Evolutionary conservation across 1,140 invertebrate species (phyloP), one percentile per base, ranked within the genome.

Genomic region (Archivesica marissinica): DNA sequence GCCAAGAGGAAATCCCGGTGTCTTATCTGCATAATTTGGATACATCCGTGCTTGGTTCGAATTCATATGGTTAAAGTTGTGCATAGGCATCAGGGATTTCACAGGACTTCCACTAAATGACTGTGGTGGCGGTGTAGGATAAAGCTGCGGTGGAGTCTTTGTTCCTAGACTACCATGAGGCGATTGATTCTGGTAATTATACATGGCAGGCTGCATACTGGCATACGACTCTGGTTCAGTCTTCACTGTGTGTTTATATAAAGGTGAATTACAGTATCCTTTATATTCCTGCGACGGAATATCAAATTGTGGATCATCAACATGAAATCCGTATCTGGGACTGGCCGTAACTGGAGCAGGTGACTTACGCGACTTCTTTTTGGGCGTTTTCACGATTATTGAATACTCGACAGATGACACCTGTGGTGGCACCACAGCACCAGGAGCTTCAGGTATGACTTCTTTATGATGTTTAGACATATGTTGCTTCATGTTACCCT

Each of bases 401-500:
- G 33, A 28, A 41, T 52, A 23, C n/a, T 83, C 70, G 11, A 17
- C 23, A 17, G 25, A 28, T 9, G 39, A 2, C 30, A 44, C 30
- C 9, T 78, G 33, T 44, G 20, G 7, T 13, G 61, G 76, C 17
- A n/a, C 56, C 0, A 64, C 76, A 28, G 30, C n/a, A 30, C 23
- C 38, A 33, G 50, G 50, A 11, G n/a, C 41, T 23, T 39, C 41
- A 30, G 68, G 44, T 47, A 30, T 47, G 17, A 44, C 54, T 7
- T 83, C 80, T 59, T 83, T 83, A 39, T 83, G 80, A 50, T 93
- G 92, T 28, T 90, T 92, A 74, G 89, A 83, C 47, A 89, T 82
- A 78, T 94, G 93, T 15, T 93, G 92, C 50, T 94, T 91, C 39
- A 94, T 85, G 44, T 86, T 86, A 20, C 77, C 84, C 30, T 78